Percentiles rank a stretch among this genome's conserved stretches.
These are phyloP conservation scores for Apus apus DNA, from an alignment of 2,113 vertebrate genomes.

Conservation along the genomic window DNA sequence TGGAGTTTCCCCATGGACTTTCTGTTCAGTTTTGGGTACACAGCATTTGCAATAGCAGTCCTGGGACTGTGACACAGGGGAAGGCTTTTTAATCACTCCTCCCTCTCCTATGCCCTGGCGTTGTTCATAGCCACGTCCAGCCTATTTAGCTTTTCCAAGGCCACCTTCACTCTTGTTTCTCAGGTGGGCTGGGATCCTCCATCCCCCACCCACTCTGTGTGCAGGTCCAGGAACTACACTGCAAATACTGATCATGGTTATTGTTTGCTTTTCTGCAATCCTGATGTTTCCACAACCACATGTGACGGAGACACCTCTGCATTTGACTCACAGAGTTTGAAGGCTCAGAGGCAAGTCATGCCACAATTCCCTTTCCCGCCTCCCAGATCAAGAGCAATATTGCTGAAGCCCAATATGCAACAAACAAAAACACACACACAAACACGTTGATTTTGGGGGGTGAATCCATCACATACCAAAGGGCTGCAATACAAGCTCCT, in stretches of 20 bases:
- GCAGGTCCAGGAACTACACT: not conserved
- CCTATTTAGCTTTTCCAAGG: not conserved
- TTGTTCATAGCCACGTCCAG: not conserved
- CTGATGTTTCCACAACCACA: not conserved
- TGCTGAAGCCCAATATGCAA: not conserved
- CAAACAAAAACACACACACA: too few species aligned
- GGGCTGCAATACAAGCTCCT: not conserved
- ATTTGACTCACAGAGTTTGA: not conserved
- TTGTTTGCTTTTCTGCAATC: not conserved
- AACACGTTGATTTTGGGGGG: too few species aligned
- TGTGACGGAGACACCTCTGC: accelerated
- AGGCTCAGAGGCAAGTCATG: not conserved
- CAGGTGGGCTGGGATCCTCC: not conserved
- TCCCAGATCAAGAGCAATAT: not conserved
- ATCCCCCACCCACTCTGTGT: not conserved
- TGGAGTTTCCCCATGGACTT: not conserved
- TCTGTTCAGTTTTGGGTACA: not conserved
- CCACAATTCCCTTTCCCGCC: not conserved
- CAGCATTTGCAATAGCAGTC: accelerated
- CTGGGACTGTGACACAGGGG: not conserved
- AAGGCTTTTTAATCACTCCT: not conserved
- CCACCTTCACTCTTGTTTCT: not conserved
- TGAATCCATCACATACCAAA: not conserved
- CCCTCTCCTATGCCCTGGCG: accelerated
- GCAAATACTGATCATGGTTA: not conserved